A percentile compares a stretch with the other conserved stretches of the same genome.
Evolutionary conservation across 2,797 vertebrate species (phyloP).

Genomic region (Phrynocephalus guinanensis): DNA sequence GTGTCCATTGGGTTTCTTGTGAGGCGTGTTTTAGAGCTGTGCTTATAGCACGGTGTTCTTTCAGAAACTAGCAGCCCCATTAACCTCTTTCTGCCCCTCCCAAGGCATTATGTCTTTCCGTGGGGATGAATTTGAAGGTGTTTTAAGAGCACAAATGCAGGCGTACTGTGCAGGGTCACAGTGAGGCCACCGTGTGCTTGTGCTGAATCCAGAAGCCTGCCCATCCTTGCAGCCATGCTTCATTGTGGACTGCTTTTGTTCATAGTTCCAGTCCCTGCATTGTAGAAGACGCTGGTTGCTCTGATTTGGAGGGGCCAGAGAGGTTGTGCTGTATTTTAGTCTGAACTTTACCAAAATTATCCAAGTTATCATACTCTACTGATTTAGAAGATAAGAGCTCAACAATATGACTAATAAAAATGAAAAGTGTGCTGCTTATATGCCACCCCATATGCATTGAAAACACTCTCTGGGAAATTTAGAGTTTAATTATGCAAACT

Average conservation of each 20-base stretch:
- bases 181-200: not conserved
- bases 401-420: too few relatives aligned
- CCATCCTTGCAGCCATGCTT: not conserved
- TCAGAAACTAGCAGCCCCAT: constrained; percentile 6
- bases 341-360: too few relatives aligned
- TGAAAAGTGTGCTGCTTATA: too few relatives aligned
- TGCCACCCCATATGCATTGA: too few relatives aligned
- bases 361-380: too few relatives aligned
- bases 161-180: not conserved
- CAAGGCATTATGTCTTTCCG: constrained; percentile 2
- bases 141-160: not conserved
- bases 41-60: not conserved
- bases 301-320: too few relatives aligned
- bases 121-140: constrained; percentile 5
- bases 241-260: not conserved
- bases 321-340: too few relatives aligned
- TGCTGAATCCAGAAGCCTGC: not conserved
- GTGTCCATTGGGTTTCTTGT: constrained; percentile 12
- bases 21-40: constrained; percentile 5
- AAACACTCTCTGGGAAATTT: too few relatives aligned
- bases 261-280: not conserved
- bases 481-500: too few relatives aligned
- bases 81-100: constrained; percentile 3
- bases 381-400: too few relatives aligned
- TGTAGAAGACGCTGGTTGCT: too few relatives aligned